These are phyloP conservation scores for Cotesia vestalis DNA, from an alignment of 1,140 invertebrate genomes.

Conservation along the genomic window DNA sequence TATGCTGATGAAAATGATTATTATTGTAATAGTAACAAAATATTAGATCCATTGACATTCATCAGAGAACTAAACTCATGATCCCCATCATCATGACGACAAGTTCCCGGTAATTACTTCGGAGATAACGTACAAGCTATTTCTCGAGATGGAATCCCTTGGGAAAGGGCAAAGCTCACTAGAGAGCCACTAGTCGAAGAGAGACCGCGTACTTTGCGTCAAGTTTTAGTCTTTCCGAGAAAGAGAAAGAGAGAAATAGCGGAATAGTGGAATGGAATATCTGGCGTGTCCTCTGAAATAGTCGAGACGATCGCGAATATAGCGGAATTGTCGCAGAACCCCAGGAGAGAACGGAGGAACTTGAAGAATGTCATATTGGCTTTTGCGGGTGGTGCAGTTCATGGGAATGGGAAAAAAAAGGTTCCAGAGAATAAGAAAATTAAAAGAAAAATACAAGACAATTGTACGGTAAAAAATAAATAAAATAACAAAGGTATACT, in stretches of 20 bases:
- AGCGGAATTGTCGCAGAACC: conserved; percentile 19
- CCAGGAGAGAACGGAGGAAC: conserved; percentile 11
- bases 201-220: not conserved
- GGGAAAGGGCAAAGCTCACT: not conserved
- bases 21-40: too few species aligned
- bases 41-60: not conserved
- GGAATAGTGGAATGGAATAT: conserved; percentile 1
- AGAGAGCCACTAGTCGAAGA: too few species aligned
- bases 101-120: conserved; percentile 23
- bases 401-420: too few species aligned
- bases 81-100: conserved; percentile 12
- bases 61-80: conserved; percentile 4
- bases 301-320: conserved; percentile 13
- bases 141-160: conserved; percentile 14
- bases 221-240: not conserved
- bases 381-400: not conserved
- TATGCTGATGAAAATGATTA: too few species aligned
- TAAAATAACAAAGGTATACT: not conserved
- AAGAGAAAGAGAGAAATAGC: conserved; percentile 9
- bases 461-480: not conserved
- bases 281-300: conserved; percentile 23
- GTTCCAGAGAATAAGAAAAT: not conserved
- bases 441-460: not conserved
- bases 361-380: conserved; percentile 12
- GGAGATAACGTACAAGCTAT: conserved; percentile 26